phyloP scores from a whole-genome alignment of 2,113 vertebrate species.

The Ptilorrhoa leucosticta region DNA sequence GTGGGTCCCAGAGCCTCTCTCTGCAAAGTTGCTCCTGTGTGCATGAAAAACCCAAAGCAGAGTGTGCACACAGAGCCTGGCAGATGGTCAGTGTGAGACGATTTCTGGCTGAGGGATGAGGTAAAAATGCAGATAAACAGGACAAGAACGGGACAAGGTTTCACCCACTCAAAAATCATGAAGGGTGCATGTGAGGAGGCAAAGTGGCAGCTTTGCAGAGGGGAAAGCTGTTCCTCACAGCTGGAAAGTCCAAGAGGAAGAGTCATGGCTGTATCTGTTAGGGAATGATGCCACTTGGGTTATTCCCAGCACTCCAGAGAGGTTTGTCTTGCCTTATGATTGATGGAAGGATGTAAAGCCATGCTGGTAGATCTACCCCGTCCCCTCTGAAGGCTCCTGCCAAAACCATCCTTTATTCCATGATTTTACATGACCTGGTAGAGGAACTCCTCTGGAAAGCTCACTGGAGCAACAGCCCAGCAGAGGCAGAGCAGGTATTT shows the following conservation, averaged over 20 bases:
- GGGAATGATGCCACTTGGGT: not conserved
- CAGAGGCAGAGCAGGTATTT: not conserved
- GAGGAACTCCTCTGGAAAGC: not conserved
- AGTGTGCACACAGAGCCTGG: not conserved
- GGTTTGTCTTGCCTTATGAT: not conserved
- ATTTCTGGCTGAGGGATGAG: not conserved
- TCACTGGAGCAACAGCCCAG: not conserved
- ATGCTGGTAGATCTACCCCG: not conserved
- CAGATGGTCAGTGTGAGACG: not conserved
- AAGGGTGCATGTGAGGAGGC: accelerated
- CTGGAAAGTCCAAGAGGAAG: not conserved
- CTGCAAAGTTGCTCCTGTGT: not conserved
- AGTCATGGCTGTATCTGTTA: not conserved
- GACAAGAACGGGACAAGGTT: not conserved
- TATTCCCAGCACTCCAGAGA: not conserved
- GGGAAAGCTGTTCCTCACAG: not conserved
- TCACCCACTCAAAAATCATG: not conserved
- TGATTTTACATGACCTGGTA: not conserved
- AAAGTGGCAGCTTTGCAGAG: not conserved
- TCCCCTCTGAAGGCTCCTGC: not conserved
- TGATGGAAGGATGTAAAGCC: not conserved
- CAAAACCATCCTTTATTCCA: not conserved
- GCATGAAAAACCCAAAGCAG: not conserved
- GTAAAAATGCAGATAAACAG: not conserved
- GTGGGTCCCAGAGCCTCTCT: not conserved